Evolutionary conservation across 2,888 invertebrate genomes (phyloP), one percentile per base, ranked within the genome.

Genomic region (Lymantria dispar): DNA sequence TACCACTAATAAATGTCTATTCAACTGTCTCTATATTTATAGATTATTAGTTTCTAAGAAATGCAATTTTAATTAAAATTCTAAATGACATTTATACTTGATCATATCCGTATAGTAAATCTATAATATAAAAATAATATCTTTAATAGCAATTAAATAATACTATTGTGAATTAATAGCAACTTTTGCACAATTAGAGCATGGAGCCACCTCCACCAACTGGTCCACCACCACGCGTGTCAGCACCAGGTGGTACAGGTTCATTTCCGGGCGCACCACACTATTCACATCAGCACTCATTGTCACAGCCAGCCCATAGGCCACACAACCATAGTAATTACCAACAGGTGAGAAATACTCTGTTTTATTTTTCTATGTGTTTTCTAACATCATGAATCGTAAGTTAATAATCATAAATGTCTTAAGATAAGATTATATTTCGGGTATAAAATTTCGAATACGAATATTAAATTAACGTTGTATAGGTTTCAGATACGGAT

Each of bases 271-370:
- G 15, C 52, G 63, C 65, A 15, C 69, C 80, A 48, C 83, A 83
- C 68, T 87, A 88, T 74, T 79, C 86, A 56, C 90, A 90, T 79
- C 82, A 89, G 43, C 91, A 90, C 75, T 86, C 89, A 8, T 77
- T 80, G 64, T 87, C 87, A 50, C 88, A 87, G 61, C 88, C 86
- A 48, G 58, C 78, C 50, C 84, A 85, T 58, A 71, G 81, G 22
- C 70, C 77, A 11, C 79, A 73, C 45, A 64, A 65, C 10, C 75
- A 75, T 52, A 70, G 54, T 47, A 74, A 76, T 50, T 80, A 79
- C 54, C 79, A 76, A 47, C 80, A 78, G 76, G 80, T 80, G 37
- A 38, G 9, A 9, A 37, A 22, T 29, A 15, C 43, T 12, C 36
- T 44, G 12, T 14, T 13, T 40, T 37, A 14, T 36, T 22, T 29